These are phyloP conservation scores for Terebella lapidaria DNA, from an alignment of 2,888 invertebrate species.

Conservation along the genomic window DNA sequence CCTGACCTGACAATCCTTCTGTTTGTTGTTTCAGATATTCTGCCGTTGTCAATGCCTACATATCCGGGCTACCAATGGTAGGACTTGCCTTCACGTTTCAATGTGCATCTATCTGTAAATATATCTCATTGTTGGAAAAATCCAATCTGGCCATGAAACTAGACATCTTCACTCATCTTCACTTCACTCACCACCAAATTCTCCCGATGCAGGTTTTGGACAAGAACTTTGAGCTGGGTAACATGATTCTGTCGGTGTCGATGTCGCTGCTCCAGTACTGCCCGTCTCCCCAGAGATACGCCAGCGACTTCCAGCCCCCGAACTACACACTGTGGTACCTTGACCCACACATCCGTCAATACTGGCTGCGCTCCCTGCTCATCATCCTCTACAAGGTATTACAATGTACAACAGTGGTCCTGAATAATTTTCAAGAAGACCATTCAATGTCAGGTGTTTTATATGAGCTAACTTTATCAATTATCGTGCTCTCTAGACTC, in stretches of 20 bases:
- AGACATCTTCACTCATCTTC: too few relatives aligned
- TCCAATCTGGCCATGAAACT: too few relatives aligned
- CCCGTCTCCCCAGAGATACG: slow-evolving; percentile 69
- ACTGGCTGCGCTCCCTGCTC: slow-evolving; percentile 89
- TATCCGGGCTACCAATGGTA: slow-evolving; percentile 79
- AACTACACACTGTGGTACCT: slow-evolving; percentile 82
- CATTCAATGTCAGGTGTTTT: too few relatives aligned
- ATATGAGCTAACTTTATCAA: too few relatives aligned
- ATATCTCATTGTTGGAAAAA: too few relatives aligned
- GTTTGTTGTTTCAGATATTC: slow-evolving; percentile 64
- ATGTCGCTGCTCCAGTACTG: slow-evolving; percentile 69
- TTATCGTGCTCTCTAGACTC: not conserved
- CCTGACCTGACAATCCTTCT: too few relatives aligned
- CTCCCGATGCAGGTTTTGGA: slow-evolving; percentile 64
- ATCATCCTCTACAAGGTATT: slow-evolving; percentile 94
- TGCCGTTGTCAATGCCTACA: slow-evolving; percentile 91
- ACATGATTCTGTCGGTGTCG: slow-evolving; percentile 78
- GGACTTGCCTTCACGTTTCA: slow-evolving; percentile 20
- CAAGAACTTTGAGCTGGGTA: slow-evolving; percentile 91
- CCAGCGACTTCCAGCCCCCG: slow-evolving; percentile 61
- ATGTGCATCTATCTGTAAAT: too few relatives aligned
- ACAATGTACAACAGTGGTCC: slow-evolving; percentile 15
- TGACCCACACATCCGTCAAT: slow-evolving; percentile 78
- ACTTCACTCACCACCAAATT: not conserved
- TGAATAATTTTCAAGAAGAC: too few relatives aligned